Evolutionary conservation across 2,797 vertebrate species (phyloP), one percentile per base, ranked within the genome.

Genomic region (Aeoliscus strigatus): DNA sequence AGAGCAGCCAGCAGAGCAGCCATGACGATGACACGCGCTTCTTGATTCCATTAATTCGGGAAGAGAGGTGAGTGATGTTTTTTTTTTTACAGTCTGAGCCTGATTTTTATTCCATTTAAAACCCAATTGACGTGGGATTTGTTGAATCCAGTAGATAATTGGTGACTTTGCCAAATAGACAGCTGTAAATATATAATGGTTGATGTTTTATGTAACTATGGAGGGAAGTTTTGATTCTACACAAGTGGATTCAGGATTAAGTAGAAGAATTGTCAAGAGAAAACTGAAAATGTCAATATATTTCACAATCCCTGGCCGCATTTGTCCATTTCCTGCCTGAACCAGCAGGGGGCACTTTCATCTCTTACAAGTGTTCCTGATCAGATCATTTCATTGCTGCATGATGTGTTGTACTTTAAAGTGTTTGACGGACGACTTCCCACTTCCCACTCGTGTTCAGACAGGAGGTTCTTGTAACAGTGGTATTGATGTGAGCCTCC

Each of bases 1-100:
- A 88, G 37, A 93, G 91, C 77, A 93, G 90, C 81, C 91, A 90
- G 51, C 92, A 91, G 50, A 96, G 93, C 79, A 96, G 92, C 86
- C 93, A 94, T 4, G 93, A 97, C 0, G 94, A 97, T 2, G 94
- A 96, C 43, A 71, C 73, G 30, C 89, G 91, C 8, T 91, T 94
- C 90, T 56, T 97, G 89, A 94, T 90, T 73, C 93, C 94, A 21
- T 72, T 70, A 9, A 55, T 56, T 24, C 60, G 69, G 1, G 90
- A 92, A 46, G 91, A 92, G 79, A 90, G 91, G 93, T 96, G 49
- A 73, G 77, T 8, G 2, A 5, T 15, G 0, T 15, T 6, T 35
- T 37, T 18, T 18, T 18, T n/a, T 12, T n/a, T 4, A 35, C 1
- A 34, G 16, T 27, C 1, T 10, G 6, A 14, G 15, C 14, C 12